A percentile compares a stretch with the other conserved stretches of the same genome.
Conservation (phyloP, 2,888 invertebrate genomes). For the Volucella inflata region DNA sequence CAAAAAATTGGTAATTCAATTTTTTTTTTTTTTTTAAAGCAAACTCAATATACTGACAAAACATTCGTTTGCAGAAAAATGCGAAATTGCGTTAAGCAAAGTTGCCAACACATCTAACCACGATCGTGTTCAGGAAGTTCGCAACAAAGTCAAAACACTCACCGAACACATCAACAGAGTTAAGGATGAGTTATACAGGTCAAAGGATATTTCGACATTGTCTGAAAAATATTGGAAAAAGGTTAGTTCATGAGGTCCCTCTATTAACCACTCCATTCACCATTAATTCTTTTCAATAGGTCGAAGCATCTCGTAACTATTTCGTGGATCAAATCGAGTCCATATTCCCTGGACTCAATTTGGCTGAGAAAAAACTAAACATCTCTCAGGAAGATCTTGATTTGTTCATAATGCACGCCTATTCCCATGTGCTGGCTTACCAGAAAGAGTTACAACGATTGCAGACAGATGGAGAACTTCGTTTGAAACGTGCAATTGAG, state of each 20-base stretch:
- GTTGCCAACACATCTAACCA: constrained; percentile 79
- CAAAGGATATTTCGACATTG: constrained; percentile 86
- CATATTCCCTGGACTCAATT: constrained; percentile 89
- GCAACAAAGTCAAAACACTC: constrained; percentile 85
- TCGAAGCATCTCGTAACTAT: constrained; percentile 85
- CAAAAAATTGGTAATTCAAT: constrained; percentile 84
- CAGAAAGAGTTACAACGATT: constrained; percentile 91
- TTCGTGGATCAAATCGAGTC: constrained; percentile 88
- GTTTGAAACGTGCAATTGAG: constrained; percentile 87
- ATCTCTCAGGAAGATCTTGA: constrained; percentile 88
- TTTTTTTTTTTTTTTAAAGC: no score
- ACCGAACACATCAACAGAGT: constrained; percentile 86
- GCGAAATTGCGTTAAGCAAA: constrained; percentile 81
- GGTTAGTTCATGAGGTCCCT: constrained; percentile 83
- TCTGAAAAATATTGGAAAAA: constrained; percentile 93
- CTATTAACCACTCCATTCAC: neutral
- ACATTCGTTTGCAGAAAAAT: constrained; percentile 78
- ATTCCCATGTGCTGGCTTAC: constrained; percentile 89
- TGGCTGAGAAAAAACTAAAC: constrained; percentile 87
- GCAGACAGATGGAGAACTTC: constrained; percentile 87
- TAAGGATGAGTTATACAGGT: constrained; percentile 86
- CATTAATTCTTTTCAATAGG: constrained; percentile 71
- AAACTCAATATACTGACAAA: neutral
- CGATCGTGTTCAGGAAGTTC: constrained; percentile 85
- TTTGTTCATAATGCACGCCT: constrained; percentile 91